These are phyloP conservation scores for Phrynosoma blainvillii DNA, from an alignment of 2,113 vertebrate species.

Conservation along the genomic window DNA sequence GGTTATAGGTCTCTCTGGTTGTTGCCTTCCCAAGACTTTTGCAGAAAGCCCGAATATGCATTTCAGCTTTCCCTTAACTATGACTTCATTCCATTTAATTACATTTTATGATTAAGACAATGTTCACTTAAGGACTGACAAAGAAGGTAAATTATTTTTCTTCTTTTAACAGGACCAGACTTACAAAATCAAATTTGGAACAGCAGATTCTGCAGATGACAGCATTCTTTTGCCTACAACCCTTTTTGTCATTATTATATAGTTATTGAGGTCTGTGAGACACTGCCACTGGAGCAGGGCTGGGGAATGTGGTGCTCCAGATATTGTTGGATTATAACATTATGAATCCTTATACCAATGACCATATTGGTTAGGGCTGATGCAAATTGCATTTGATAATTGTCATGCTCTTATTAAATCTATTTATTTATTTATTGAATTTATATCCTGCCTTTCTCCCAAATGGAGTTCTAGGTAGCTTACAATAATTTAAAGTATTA, in stretches of 20 bases:
- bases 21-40: too few species aligned
- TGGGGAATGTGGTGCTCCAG: neutral
- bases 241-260: neutral
- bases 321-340: neutral
- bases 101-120: conserved; percentile 53
- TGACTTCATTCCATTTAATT: too few species aligned
- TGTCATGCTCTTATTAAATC: neutral
- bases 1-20: too few species aligned
- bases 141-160: conserved; percentile 23
- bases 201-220: neutral
- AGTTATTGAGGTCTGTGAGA: neutral
- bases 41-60: too few species aligned
- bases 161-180: conserved; percentile 29
- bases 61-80: too few species aligned
- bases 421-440: too few species aligned
- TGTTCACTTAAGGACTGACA: conserved; percentile 17
- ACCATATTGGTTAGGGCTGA: neutral
- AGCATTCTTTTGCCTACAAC: neutral
- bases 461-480: too few species aligned
- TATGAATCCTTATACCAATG: too few species aligned
- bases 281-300: neutral
- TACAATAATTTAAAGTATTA: too few species aligned
- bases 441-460: too few species aligned
- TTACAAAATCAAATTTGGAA: neutral
- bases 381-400: neutral